phyloP scores from a whole-genome alignment of 1,140 invertebrate species.

The Macrocentrus cingulum region DNA sequence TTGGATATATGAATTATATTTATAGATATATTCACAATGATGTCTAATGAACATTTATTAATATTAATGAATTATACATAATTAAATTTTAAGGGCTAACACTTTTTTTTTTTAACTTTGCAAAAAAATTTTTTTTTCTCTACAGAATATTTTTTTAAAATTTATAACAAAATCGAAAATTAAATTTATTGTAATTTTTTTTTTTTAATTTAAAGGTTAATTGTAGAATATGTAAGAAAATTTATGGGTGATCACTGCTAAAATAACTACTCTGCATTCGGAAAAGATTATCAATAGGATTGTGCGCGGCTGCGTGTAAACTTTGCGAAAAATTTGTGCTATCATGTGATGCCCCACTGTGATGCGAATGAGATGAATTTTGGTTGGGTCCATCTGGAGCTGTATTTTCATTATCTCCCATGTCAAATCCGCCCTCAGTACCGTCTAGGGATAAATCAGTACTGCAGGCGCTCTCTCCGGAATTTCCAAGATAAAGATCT shows the following conservation, averaged over 20 bases:
- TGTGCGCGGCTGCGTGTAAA: conserved; percentile 69
- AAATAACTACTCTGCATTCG: conserved; percentile 97
- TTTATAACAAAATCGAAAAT: no score
- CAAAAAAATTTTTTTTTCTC: no score
- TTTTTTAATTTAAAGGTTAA: no score
- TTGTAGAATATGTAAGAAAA: no score
- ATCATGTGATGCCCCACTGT: conserved; percentile 56
- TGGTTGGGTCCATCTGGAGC: conserved; percentile 57
- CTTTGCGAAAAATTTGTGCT: conserved; percentile 62
- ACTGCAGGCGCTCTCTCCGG: conserved; percentile 87
- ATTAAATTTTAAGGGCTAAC: no score
- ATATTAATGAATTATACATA: no score
- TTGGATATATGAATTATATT: no score
- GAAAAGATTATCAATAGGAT: conserved; percentile 96
- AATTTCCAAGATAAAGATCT: conserved; percentile 81
- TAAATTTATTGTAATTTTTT: no score
- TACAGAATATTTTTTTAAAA: no score
- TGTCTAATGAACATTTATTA: no score
- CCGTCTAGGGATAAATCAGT: conserved; percentile 85
- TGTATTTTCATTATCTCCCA: conserved; percentile 54
- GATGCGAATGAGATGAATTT: conserved; percentile 53
- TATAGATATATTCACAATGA: no score
- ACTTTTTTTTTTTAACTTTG: no score
- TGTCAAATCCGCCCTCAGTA: conserved; percentile 79
- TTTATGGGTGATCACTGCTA: conserved; percentile 65